A percentile compares a stretch with the other conserved stretches of the same genome.
Conservation (phyloP, 2,113 vertebrate genomes). For the Planiliza haematocheilus region DNA sequence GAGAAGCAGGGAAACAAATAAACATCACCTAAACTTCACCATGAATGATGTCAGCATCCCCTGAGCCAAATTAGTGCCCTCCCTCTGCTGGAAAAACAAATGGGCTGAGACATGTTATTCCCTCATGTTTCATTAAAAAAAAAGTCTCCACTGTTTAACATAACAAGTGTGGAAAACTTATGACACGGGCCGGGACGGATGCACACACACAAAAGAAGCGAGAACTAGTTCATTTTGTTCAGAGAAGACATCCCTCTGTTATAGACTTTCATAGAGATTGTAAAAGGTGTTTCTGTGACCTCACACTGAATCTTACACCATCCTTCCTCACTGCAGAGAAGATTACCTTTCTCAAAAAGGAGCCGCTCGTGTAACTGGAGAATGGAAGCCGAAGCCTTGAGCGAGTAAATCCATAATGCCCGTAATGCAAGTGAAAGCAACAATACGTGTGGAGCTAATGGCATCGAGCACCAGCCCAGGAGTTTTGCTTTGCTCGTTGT, state of each 20-base stretch:
- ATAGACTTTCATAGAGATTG: not conserved
- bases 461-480: conserved; percentile 28
- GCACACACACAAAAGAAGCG: not conserved
- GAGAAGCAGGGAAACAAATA: conserved; percentile 21
- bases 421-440: conserved; percentile 19
- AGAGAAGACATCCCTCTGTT: not conserved
- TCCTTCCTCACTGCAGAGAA: not conserved
- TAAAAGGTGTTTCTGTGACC: conserved; percentile 16
- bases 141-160: not conserved
- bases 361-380: conserved; percentile 21
- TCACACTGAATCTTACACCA: conserved; percentile 9
- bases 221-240: not conserved
- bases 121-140: conserved; percentile 33
- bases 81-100: conserved; percentile 16
- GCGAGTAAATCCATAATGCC: conserved; percentile 14
- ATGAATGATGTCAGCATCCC: conserved; percentile 5
- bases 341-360: not conserved
- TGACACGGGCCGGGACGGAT: not conserved
- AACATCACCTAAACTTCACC: not conserved
- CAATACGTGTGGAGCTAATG: conserved; percentile 22
- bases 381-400: not conserved
- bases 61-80: conserved; percentile 28
- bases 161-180: not conserved
- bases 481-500: conserved; percentile 19
- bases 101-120: not conserved